A percentile compares a stretch with the other conserved stretches of the same genome.
Conservation (phyloP, 2,888 invertebrate species). For the Drosophila barbarae region DNA sequence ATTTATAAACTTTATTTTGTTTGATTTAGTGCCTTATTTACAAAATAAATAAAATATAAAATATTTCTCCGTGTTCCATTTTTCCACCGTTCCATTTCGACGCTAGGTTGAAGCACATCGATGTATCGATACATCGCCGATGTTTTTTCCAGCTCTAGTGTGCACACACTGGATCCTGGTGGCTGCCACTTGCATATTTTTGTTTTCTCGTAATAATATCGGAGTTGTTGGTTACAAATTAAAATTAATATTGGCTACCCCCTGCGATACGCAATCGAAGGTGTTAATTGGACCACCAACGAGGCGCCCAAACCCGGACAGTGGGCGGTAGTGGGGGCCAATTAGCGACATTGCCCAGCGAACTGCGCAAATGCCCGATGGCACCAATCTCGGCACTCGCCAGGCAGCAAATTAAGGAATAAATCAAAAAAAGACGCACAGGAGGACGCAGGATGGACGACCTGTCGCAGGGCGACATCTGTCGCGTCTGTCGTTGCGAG, state of each 20-base stretch:
- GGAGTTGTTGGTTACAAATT: constrained; percentile 32
- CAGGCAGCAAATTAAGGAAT: constrained; percentile 2
- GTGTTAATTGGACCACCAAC: not conserved
- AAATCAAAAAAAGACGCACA: constrained; percentile 12
- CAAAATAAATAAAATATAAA: no score
- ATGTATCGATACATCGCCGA: no score
- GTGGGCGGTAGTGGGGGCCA: constrained; percentile 3
- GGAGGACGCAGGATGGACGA: constrained; percentile 75
- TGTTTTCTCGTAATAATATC: constrained; percentile 55
- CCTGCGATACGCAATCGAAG: not conserved
- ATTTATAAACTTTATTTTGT: no score
- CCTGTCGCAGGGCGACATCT: constrained; percentile 86
- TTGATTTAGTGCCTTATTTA: no score
- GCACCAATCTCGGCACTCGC: constrained; percentile 4
- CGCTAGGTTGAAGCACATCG: no score
- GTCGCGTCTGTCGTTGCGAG: constrained; percentile 98
- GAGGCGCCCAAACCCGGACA: not conserved
- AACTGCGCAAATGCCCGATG: constrained; percentile 41
- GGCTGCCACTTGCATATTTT: constrained; percentile 48
- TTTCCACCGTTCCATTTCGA: no score
- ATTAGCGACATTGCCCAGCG: constrained; percentile 14
- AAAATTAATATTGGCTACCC: constrained; percentile 41
- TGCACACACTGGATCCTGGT: constrained; percentile 28
- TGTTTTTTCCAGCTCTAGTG: not conserved
- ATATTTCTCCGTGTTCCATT: no score